Percentiles rank a stretch among this genome's conserved stretches.
phyloP scores from a whole-genome alignment of 2,797 vertebrate species.

The Gadopsis marmoratus region DNA sequence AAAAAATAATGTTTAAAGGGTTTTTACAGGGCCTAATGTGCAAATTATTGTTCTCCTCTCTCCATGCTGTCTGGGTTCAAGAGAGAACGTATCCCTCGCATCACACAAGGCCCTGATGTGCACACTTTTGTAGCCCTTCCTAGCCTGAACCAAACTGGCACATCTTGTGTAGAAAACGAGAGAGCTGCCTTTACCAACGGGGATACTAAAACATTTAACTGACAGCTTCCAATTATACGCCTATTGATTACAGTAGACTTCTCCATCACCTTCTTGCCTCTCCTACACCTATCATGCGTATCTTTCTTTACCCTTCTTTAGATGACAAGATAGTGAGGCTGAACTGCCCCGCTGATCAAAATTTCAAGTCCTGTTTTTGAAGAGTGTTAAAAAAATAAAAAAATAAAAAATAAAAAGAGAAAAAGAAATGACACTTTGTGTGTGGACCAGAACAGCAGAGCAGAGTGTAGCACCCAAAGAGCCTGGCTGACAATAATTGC shows the following conservation, averaged over 20 bases:
- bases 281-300: conserved; percentile 35
- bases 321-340: conserved; percentile 63
- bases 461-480: conserved; percentile 34
- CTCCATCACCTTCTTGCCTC: conserved; percentile 27
- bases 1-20: conserved; percentile 10
- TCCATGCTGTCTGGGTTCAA: conserved; percentile 30
- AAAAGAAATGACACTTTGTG: conserved; percentile 24
- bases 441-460: conserved; percentile 27
- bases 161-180: conserved; percentile 49
- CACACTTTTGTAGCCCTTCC: conserved; percentile 16
- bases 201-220: conserved; percentile 63
- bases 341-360: conserved; percentile 42
- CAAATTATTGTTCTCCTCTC: conserved; percentile 36
- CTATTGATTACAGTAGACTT: conserved; percentile 70
- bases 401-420: conserved; percentile 16
- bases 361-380: conserved; percentile 39
- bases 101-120: conserved; percentile 11
- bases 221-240: conserved; percentile 71
- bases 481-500: conserved; percentile 68
- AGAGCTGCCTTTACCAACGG: conserved; percentile 39
- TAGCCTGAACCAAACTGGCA: conserved; percentile 58
- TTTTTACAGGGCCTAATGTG: conserved; percentile 24
- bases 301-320: conserved; percentile 32
- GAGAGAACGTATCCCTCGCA: conserved; percentile 25
- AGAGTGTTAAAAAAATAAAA: conserved; percentile 14